Base-by-base conservation (phyloP, 2,113 vertebrate genomes). In the Peromyscus maniculatus region DNA sequence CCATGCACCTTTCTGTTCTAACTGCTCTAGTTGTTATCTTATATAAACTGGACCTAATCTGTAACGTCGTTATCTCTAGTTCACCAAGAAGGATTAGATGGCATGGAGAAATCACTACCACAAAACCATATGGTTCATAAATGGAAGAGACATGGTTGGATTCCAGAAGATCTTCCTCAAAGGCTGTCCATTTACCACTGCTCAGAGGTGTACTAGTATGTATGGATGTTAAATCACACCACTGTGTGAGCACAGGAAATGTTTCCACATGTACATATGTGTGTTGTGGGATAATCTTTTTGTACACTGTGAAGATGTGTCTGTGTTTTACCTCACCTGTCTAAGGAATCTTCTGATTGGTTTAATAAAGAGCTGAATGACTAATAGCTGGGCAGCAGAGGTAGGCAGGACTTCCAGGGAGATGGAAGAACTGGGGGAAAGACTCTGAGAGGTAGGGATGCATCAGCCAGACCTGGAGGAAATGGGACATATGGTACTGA, bases 51-150 rank as follows among this genome's bases (percentile, higher is more conserved):
- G 59, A 66, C 31, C 36, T 90, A n/a, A 75, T 10, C 57, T 88
- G 16, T 64, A 83, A 49, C 66, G 57, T 26, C 31, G 43, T 43
- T 89, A 80, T 26, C 39, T 92, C 10, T 90, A 13, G n/a, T 88
- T 91, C 33, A 88, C 15, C 57, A 19, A 83, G 74, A 74, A 93
- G 59, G 52, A 67, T 46, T 90, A 24, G n/a, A 26, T 19, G 62
- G 2, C 49, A 92, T 28, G 6, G 22, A 79, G 26, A 83, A 52
- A 57, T 57, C 15, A 52, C 17, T 62, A 78, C 80, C 33, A 84
- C 28, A 88, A 92, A 92, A 82, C 74, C 10, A 31, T 33, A 49
- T 77, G 64, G 5, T 26, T 90, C 93, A 90, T 79, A 84, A 96
- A 79, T 39, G 2, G 49, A 7, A 64, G 57, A 75, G 67, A 92